phyloP scores from a whole-genome alignment of 2,113 vertebrate genomes.

The Sylvilagus bachmani region DNA sequence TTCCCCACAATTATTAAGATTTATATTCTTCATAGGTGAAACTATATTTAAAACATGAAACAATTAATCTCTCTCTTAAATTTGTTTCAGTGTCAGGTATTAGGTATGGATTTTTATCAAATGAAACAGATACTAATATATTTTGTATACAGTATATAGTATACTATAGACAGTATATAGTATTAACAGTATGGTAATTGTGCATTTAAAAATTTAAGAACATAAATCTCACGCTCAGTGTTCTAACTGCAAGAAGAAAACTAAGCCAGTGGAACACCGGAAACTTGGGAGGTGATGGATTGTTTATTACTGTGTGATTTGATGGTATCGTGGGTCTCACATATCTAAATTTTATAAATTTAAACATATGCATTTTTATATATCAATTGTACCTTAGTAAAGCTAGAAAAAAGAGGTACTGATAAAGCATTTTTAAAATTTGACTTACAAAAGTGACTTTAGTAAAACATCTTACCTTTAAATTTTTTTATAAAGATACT shows the following conservation, averaged over 20 bases:
- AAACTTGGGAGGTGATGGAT: background rate
- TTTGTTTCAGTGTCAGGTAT: background rate
- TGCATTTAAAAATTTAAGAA: background rate
- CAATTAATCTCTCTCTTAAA: background rate
- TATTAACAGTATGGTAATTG: background rate
- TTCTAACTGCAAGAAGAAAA: background rate
- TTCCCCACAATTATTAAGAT: background rate
- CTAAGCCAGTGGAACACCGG: too few species aligned
- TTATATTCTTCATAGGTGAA: background rate
- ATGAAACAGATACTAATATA: background rate
- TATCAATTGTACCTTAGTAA: background rate
- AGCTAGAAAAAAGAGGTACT: background rate
- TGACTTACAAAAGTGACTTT: background rate
- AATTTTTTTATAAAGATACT: background rate
- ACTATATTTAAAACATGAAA: background rate
- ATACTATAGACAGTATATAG: too few species aligned
- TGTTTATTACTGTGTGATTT: background rate
- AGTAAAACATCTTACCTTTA: slow-evolving; percentile 3
- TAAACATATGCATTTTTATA: background rate
- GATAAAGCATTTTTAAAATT: slow-evolving; percentile 31
- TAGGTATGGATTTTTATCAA: background rate
- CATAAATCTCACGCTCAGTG: background rate
- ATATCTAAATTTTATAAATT: background rate
- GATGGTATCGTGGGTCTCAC: too few species aligned
- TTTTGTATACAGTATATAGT: too few species aligned